Evolutionary conservation across 2,888 invertebrate species (phyloP).

Genomic region (Agrenia bidenticulata): DNA sequence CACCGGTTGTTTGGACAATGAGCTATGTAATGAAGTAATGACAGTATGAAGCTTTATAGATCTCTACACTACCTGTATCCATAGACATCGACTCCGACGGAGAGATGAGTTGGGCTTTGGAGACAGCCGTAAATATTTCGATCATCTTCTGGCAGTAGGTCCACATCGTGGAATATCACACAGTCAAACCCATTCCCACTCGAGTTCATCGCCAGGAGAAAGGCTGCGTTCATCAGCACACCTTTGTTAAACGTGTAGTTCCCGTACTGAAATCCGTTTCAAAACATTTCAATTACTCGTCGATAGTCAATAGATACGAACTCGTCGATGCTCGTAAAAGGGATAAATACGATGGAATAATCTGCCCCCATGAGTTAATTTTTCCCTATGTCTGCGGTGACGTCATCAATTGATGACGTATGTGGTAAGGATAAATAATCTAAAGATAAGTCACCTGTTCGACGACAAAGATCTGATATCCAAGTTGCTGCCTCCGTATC

Average conservation of each 20-base stretch:
- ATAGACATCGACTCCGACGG: conserved; percentile 83
- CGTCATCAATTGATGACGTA: too few relatives aligned
- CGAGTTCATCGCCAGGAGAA: conserved; percentile 55
- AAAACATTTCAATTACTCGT: neutral
- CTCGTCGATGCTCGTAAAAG: too few relatives aligned
- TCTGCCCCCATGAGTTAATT: too few relatives aligned
- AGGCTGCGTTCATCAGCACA: conserved; percentile 56
- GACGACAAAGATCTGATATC: conserved; percentile 60
- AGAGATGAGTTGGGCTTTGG: conserved; percentile 88
- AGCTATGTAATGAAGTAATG: neutral
- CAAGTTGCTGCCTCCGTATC: conserved; percentile 59
- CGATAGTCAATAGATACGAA: too few relatives aligned
- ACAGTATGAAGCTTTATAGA: neutral
- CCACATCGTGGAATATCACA: conserved; percentile 89
- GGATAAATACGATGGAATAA: too few relatives aligned
- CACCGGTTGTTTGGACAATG: too few relatives aligned
- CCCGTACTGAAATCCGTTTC: conserved; percentile 54
- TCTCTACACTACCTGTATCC: conserved; percentile 66
- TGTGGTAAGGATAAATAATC: too few relatives aligned
- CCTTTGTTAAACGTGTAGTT: conserved; percentile 56
- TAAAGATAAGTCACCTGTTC: conserved; percentile 61
- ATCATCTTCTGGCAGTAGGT: conserved; percentile 88
- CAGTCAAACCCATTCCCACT: conserved; percentile 41
- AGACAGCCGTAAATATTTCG: conserved; percentile 90
- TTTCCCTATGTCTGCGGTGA: too few relatives aligned